Conservation (phyloP, 1,140 invertebrate species). For the Alviniconcha marisindica region DNA sequence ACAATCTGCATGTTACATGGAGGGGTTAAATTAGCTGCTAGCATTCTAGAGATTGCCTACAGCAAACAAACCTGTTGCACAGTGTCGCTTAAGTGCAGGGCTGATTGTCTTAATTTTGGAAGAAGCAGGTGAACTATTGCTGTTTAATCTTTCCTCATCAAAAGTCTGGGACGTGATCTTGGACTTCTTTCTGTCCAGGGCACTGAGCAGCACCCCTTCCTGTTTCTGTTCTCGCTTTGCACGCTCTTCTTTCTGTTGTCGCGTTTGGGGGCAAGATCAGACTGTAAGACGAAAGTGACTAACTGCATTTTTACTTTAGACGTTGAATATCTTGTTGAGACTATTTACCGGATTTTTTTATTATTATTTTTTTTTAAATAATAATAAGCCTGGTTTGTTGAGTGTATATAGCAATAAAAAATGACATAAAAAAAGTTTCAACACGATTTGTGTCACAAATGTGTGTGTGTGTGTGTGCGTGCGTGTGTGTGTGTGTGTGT, state of each 20-base stretch:
- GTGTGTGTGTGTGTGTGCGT: slow-evolving; percentile 2
- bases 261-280: slow-evolving; percentile 13
- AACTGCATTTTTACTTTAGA: slow-evolving; percentile 45
- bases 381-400: slow-evolving; percentile 46
- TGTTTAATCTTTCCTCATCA: background rate
- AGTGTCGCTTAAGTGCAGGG: too few species aligned
- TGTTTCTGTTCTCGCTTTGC: background rate
- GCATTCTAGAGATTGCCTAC: too few species aligned
- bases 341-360: slow-evolving; percentile 47
- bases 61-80: too few species aligned
- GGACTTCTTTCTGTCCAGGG: too few species aligned
- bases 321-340: slow-evolving; percentile 45
- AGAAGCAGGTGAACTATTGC: background rate
- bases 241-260: background rate
- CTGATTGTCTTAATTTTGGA: too few species aligned
- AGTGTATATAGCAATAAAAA: slow-evolving; percentile 50
- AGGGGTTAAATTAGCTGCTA: too few species aligned
- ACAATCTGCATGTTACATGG: too few species aligned
- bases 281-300: background rate
- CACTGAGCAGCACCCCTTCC: too few species aligned
- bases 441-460: background rate
- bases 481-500: slow-evolving; percentile 27
- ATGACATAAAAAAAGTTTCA: slow-evolving; percentile 15
- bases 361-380: slow-evolving; percentile 40
- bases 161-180: too few species aligned